A percentile compares a stretch with the other conserved stretches of the same genome.
Evolutionary conservation across 2,797 vertebrate species (phyloP).

Genomic region (Allobates femoralis): DNA sequence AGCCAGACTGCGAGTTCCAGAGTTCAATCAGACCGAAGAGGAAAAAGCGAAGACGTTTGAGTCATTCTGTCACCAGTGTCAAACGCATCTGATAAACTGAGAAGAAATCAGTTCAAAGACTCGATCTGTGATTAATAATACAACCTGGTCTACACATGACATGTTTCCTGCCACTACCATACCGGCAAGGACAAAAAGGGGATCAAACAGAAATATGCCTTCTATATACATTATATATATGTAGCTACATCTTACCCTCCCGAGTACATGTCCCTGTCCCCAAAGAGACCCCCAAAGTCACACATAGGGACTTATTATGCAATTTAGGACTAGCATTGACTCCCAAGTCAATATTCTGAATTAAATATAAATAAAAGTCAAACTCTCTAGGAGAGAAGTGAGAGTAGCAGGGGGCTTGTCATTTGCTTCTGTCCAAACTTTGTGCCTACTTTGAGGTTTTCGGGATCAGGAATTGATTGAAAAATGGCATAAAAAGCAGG

Average conservation of each 20-base stretch:
- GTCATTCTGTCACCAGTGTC: conserved; percentile 65
- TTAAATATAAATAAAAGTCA: too few species aligned
- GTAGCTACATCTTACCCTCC: neutral
- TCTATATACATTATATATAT: neutral
- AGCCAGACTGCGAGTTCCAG: conserved; percentile 65
- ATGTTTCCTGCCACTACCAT: conserved; percentile 52
- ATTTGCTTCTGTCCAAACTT: too few species aligned
- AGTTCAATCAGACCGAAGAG: conserved; percentile 64
- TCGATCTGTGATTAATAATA: conserved; percentile 62
- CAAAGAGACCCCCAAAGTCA: neutral
- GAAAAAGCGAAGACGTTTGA: conserved; percentile 64
- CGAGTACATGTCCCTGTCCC: neutral
- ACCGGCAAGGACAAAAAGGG: neutral
- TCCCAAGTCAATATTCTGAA: too few species aligned
- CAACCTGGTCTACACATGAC: conserved; percentile 57
- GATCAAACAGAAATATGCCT: conserved; percentile 53
- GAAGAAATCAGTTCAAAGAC: conserved; percentile 66
- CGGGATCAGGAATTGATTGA: too few species aligned
- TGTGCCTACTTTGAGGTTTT: too few species aligned
- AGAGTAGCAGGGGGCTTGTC: too few species aligned
- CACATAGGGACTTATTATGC: too few species aligned
- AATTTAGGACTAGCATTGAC: too few species aligned
- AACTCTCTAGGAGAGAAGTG: too few species aligned
- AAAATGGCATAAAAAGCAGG: too few species aligned
- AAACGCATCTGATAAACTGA: conserved; percentile 67